Conservation (phyloP, 2,888 invertebrate species). For the Cryptus viduatorius region DNA sequence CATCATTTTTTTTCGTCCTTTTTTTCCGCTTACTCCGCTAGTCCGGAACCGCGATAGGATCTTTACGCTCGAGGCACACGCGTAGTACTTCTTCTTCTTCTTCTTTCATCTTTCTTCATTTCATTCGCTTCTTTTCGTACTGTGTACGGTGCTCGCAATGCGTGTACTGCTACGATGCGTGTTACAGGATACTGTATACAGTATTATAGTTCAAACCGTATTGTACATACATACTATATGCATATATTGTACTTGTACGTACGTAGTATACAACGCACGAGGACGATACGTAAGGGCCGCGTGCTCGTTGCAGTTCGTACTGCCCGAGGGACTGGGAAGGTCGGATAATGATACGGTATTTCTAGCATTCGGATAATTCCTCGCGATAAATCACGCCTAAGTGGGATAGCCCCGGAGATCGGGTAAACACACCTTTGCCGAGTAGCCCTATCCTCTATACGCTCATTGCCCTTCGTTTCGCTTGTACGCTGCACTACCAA, state of each 20-base stretch:
- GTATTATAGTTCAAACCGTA: slow-evolving; percentile 53
- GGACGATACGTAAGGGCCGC: slow-evolving; percentile 52
- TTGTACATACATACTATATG: background rate
- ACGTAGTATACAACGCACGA: slow-evolving; percentile 37
- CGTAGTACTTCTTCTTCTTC: slow-evolving; percentile 52
- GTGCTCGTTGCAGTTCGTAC: slow-evolving; percentile 42
- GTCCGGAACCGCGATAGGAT: slow-evolving; percentile 64
- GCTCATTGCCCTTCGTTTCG: slow-evolving; percentile 47
- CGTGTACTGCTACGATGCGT: slow-evolving; percentile 55
- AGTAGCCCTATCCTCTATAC: slow-evolving; percentile 63
- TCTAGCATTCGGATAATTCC: slow-evolving; percentile 84
- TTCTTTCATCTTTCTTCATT: slow-evolving; percentile 25
- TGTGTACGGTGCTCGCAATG: slow-evolving; percentile 42
- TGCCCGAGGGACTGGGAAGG: slow-evolving; percentile 42
- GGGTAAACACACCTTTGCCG: slow-evolving; percentile 81
- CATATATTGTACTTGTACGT: slow-evolving; percentile 25
- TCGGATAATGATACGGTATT: slow-evolving; percentile 84
- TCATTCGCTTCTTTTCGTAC: slow-evolving; percentile 34
- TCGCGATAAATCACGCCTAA: slow-evolving; percentile 83
- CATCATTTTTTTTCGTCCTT: slow-evolving; percentile 39
- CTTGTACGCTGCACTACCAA: slow-evolving; percentile 27
- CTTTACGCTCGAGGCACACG: slow-evolving; percentile 66
- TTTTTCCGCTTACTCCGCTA: slow-evolving; percentile 28
- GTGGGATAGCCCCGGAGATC: slow-evolving; percentile 80
- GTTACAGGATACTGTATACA: slow-evolving; percentile 55